Evolutionary conservation across 2,888 invertebrate genomes (phyloP), one percentile per base, ranked within the genome.

Genomic region (Brachypalpus laphriformis): DNA sequence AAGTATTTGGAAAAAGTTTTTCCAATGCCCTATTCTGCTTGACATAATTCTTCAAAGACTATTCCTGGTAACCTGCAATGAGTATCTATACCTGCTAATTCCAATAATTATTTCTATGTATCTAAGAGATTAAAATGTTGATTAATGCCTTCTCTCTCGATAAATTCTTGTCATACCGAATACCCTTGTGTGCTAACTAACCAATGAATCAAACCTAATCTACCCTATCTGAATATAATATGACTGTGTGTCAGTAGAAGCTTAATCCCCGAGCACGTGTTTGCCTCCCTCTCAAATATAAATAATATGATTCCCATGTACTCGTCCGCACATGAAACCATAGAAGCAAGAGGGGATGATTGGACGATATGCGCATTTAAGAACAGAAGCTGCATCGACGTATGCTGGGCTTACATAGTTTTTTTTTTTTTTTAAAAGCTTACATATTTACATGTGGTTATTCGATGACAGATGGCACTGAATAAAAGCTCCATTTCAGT

Each of bases 261-360:
- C 63, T 71, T 71, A 76, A 71, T 59, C 66, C 45, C 54, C 45
- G 40, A 85, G 75, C 85, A 85, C 85, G 81, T 85, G 80, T 85
- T 74, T 80, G 7, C 45, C 51, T 37, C 16, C 14, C 40, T 25
- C 51, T 47, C 37, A 11, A 22, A 22, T 9, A 18, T 34, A 56
- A 6, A 18, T 11, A 56, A 11, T 3, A 40, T 40, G 2, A 51
- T 16, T 7, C 42, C n/a, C 16, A 20, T 47, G 9, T 57, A 31
- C 59, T 7, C 2, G 22, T 4, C 34, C 20, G 14, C n/a, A 9
- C 7, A 31, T 49, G 16, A 34, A 16, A 25, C 3, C 25, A 4
- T 25, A 25, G 5, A 25, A 25, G 25, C 25, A 25, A 9, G 34
- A 34, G 31, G 14, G 14, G 8, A 6, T 7, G 9, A 28, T 28